phyloP scores from a whole-genome alignment of 2,888 invertebrate genomes.

The Callosobruchus maculatus region DNA sequence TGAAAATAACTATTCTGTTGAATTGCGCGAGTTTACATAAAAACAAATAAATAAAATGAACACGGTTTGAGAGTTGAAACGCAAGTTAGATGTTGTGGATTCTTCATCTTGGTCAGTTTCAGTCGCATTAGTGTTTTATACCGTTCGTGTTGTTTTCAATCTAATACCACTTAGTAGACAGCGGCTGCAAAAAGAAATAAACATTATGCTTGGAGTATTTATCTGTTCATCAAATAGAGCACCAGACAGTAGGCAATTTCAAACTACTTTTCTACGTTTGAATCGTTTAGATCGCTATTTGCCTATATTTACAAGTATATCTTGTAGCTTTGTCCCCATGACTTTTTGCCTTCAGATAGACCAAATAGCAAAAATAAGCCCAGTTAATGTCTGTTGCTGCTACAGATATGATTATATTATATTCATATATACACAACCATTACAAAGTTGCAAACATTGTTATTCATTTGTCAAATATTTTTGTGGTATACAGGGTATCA shows the following conservation, averaged over 20 bases:
- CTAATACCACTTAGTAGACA: constrained; percentile 39
- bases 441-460: no score
- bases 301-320: no score
- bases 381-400: no score
- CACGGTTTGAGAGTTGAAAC: constrained; percentile 28
- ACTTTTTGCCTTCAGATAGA: no score
- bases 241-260: not conserved
- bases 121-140: constrained; percentile 21
- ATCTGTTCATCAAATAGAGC: not conserved
- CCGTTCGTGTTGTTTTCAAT: constrained; percentile 15
- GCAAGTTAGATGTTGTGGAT: constrained; percentile 28
- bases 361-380: no score
- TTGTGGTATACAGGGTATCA: no score
- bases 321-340: no score
- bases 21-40: constrained; percentile 15
- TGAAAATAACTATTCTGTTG: constrained; percentile 15
- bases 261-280: not conserved
- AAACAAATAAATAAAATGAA: constrained; percentile 31
- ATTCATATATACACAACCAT: no score
- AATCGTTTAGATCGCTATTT: no score
- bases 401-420: no score
- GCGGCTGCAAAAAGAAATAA: constrained; percentile 39
- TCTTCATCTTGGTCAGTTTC: constrained; percentile 16
- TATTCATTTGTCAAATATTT: no score
- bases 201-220: not conserved